These are phyloP conservation scores for Philopedon plagiatum DNA, from an alignment of 2,888 invertebrate species.

Conservation along the genomic window DNA sequence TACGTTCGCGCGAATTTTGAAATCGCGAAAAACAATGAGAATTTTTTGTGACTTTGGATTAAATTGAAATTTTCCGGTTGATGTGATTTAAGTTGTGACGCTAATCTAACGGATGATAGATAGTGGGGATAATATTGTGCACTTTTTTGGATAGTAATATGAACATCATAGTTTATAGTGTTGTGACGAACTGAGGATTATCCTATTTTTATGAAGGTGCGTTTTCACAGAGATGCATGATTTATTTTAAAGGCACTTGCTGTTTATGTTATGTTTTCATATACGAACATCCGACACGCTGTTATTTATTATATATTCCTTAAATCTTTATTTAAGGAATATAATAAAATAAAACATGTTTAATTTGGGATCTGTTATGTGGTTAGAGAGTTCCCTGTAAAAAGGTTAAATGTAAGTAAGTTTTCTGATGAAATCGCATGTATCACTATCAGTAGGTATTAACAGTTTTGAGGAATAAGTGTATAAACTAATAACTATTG, in stretches of 20 bases:
- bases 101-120: neutral
- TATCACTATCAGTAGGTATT: no score
- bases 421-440: no score
- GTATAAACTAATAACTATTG: no score
- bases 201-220: conserved; percentile 24
- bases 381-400: no score
- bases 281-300: no score
- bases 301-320: no score
- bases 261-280: neutral
- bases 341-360: no score
- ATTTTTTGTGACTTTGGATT: conserved; percentile 8
- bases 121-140: neutral
- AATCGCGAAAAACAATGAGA: neutral
- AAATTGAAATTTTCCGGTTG: conserved; percentile 16
- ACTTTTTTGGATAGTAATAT: conserved; percentile 5
- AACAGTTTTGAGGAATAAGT: no score
- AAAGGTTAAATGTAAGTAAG: no score
- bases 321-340: no score
- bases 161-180: neutral
- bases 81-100: conserved; percentile 11
- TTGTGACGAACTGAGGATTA: conserved; percentile 16
- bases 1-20: conserved; percentile 39
- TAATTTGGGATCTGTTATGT: no score
- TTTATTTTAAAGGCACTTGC: neutral
- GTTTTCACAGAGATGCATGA: neutral